These are phyloP conservation scores for Stigmatopora argus DNA, from an alignment of 2,113 vertebrate species.

Conservation along the genomic window DNA sequence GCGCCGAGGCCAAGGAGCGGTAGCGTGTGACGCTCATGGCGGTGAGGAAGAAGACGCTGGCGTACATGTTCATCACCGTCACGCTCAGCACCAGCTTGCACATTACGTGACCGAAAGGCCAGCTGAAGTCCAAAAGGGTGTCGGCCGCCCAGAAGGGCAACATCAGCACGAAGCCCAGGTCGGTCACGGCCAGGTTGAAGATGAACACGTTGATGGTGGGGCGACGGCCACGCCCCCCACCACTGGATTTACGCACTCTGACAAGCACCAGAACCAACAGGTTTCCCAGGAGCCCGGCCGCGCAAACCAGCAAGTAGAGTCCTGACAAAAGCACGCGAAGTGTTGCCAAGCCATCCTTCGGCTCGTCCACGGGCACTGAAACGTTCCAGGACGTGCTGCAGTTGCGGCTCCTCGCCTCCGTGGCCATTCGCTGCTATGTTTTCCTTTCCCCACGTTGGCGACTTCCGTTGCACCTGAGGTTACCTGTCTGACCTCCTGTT, in stretches of 20 bases:
- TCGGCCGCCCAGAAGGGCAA: conserved; percentile 74
- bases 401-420: neutral
- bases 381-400: neutral
- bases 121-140: conserved; percentile 71
- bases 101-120: conserved; percentile 73
- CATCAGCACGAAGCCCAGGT: conserved; percentile 70
- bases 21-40: conserved; percentile 72
- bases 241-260: conserved; percentile 34
- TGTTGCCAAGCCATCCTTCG: conserved; percentile 50
- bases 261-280: conserved; percentile 69
- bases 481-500: neutral
- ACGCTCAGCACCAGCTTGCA: conserved; percentile 69
- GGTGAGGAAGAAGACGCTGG: conserved; percentile 71
- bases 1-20: conserved; percentile 57
- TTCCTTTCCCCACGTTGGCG: neutral
- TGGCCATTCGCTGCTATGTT: neutral
- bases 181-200: conserved; percentile 66
- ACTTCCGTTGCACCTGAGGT: neutral
- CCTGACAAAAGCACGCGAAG: conserved; percentile 60
- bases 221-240: conserved; percentile 41
- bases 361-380: conserved; percentile 44
- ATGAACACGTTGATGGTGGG: conserved; percentile 68
- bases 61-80: conserved; percentile 73
- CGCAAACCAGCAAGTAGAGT: conserved; percentile 64
- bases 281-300: conserved; percentile 61